Base-by-base conservation (phyloP, 2,888 invertebrate species). In the Plutella xylostella region DNA sequence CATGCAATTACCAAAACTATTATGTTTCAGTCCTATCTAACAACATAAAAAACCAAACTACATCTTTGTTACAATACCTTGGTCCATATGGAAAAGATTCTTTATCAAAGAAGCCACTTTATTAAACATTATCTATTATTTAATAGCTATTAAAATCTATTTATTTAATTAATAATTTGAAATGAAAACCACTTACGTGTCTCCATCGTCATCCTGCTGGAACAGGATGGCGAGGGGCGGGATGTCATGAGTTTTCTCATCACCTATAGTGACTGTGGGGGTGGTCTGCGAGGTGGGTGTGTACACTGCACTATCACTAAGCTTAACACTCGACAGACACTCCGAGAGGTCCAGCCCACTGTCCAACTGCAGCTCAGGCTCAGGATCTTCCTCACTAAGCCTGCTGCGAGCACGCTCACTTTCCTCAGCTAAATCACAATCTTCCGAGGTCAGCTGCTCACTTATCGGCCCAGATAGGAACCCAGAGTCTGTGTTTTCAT, bases 131-230 rank as follows among this genome's bases (percentile, higher is more conserved):
- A n/a, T n/a, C n/a, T n/a, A n/a, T n/a, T n/a, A n/a, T n/a, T n/a
- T n/a, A n/a, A n/a, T n/a, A n/a, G n/a, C n/a, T n/a, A n/a, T n/a
- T n/a, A n/a, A n/a, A n/a, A n/a, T n/a, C n/a, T n/a, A n/a, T n/a
- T n/a, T n/a, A n/a, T n/a, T n/a, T n/a, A n/a, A n/a, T n/a, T n/a
- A n/a, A n/a, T n/a, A 45, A 37, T 38, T 17, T 44, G 38, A 7
- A 20, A 9, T 42, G 28, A 33, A 11, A 12, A 41, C 11, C 20
- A 80, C 94, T 92, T 86, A 94, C 94, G 94, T 94, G 72, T 95
- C 94, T 55, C 94, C 95, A 57, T 93, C 93, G 52, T 91, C 89
- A 67, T 94, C 91, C 60, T 92, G 93, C 53, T 88, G 85, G 67
- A 90, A 93, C 55, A 90, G 89, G 55, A 88, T 72, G 58, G 88